Evolutionary conservation across 2,888 invertebrate species (phyloP).

Genomic region (Nasonovia ribisnigri): DNA sequence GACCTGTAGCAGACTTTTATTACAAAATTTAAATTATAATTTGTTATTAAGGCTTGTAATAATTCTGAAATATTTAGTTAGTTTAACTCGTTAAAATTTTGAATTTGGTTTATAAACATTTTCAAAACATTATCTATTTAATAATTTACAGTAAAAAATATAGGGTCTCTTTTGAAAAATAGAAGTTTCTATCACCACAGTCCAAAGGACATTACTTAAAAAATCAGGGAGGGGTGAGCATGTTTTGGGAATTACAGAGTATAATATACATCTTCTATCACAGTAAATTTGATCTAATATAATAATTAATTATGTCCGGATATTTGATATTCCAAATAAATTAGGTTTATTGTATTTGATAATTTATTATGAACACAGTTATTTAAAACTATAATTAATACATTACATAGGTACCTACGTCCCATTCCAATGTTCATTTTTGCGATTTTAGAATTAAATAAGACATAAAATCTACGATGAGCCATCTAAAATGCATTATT

Average conservation of each 20-base stretch:
- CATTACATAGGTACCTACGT: not conserved
- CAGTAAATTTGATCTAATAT: not conserved
- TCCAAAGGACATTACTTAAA: too few relatives aligned
- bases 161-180: too few relatives aligned
- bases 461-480: not conserved
- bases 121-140: too few relatives aligned
- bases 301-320: not conserved
- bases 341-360: not conserved
- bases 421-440: not conserved
- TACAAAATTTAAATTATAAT: not conserved
- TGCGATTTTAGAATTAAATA: not conserved
- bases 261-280: not conserved
- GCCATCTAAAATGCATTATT: not conserved
- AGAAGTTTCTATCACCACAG: too few relatives aligned
- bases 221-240: too few relatives aligned
- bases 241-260: too few relatives aligned
- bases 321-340: not conserved
- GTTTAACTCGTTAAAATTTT: too few relatives aligned
- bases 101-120: too few relatives aligned
- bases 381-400: not conserved
- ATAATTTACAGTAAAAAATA: too few relatives aligned
- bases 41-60: not conserved
- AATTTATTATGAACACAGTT: not conserved
- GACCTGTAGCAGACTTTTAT: not conserved
- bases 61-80: too few relatives aligned